Evolutionary conservation across 2,888 invertebrate species (phyloP).

Genomic region (Xanthia icteritia): DNA sequence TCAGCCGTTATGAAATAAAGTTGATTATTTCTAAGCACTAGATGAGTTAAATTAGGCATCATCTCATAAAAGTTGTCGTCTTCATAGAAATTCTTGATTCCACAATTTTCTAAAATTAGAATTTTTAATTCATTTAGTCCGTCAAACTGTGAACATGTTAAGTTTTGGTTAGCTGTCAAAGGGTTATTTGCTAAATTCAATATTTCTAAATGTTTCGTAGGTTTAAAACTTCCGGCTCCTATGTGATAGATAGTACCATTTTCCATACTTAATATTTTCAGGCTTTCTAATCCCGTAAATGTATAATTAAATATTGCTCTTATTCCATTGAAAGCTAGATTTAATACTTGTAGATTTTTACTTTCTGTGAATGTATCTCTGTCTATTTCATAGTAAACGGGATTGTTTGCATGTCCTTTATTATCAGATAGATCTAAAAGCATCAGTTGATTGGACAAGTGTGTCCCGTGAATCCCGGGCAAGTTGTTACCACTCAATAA

Average conservation of each 20-base stretch:
- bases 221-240: constrained; percentile 85
- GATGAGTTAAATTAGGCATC: constrained; percentile 87
- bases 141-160: constrained; percentile 83
- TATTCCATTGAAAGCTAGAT: constrained; percentile 89
- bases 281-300: constrained; percentile 87
- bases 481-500: constrained; percentile 89
- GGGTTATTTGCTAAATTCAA: constrained; percentile 90
- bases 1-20: constrained; percentile 83
- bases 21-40: constrained; percentile 88
- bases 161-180: constrained; percentile 82
- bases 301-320: constrained; percentile 87
- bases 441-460: constrained; percentile 85
- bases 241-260: constrained; percentile 89
- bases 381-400: constrained; percentile 88
- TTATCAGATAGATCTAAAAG: constrained; percentile 89
- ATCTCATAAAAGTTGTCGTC: constrained; percentile 88
- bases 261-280: constrained; percentile 87
- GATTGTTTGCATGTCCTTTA: constrained; percentile 81
- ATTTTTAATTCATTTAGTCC: constrained; percentile 87
- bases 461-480: constrained; percentile 87
- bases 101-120: constrained; percentile 88
- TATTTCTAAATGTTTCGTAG: constrained; percentile 83
- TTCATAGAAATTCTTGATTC: constrained; percentile 82
- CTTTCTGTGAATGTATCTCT: constrained; percentile 87
- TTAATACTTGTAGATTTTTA: constrained; percentile 85